These are phyloP conservation scores for Thalassophryne amazonica DNA, from an alignment of 2,797 vertebrate genomes.

Conservation along the genomic window DNA sequence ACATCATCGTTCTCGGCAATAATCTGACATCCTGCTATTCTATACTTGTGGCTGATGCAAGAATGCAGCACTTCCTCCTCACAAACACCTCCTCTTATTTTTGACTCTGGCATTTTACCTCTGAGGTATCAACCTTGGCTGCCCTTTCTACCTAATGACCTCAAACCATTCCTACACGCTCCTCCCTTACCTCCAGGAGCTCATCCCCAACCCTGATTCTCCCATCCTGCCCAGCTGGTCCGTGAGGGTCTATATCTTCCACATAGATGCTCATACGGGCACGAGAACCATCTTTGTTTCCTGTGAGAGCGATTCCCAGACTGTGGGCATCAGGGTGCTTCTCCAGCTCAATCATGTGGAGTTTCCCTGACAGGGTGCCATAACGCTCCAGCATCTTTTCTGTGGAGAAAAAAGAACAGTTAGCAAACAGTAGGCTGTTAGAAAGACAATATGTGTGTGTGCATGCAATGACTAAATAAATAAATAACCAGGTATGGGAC, in stretches of 20 bases:
- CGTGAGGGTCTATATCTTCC: slow-evolving; percentile 85
- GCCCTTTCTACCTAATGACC: background rate
- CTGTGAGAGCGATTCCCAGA: slow-evolving; percentile 88
- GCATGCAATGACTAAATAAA: slow-evolving; percentile 18
- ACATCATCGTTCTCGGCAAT: background rate
- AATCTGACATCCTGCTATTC: slow-evolving; percentile 7
- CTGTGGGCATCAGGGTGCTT: slow-evolving; percentile 84
- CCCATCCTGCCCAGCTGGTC: slow-evolving; percentile 87
- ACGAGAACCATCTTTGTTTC: slow-evolving; percentile 85
- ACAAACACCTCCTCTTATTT: slow-evolving; percentile 13
- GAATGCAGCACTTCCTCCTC: slow-evolving; percentile 3
- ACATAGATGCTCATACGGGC: slow-evolving; percentile 88
- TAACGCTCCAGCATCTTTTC: slow-evolving; percentile 87
- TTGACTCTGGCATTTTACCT: slow-evolving; percentile 14
- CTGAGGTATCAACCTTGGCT: too few species aligned
- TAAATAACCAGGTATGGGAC: slow-evolving; percentile 16
- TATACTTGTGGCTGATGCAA: slow-evolving; percentile 2
- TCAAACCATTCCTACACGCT: background rate
- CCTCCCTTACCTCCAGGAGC: slow-evolving; percentile 86
- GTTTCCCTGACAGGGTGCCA: slow-evolving; percentile 84
- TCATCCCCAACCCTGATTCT: slow-evolving; percentile 89
- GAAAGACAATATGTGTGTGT: slow-evolving; percentile 14
- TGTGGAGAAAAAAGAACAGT: slow-evolving; percentile 46
- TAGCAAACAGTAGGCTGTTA: slow-evolving; percentile 46
- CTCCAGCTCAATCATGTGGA: slow-evolving; percentile 90